Evolutionary conservation across 2,797 vertebrate genomes (phyloP).

Genomic region (Bovichtus diacanthus): DNA sequence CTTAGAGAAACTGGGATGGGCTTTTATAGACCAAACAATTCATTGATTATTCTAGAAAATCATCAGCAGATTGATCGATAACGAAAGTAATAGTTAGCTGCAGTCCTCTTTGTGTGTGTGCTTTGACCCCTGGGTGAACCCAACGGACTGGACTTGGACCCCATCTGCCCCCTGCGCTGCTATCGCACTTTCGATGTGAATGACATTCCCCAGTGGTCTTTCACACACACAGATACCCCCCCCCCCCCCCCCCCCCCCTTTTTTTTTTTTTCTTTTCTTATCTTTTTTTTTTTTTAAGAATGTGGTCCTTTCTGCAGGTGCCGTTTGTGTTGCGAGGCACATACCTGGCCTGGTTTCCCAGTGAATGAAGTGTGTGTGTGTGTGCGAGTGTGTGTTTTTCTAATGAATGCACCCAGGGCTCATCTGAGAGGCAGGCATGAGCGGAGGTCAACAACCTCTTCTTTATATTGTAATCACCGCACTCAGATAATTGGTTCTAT

Average conservation of each 20-base stretch:
- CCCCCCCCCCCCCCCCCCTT: not conserved
- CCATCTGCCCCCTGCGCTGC: constrained; percentile 49
- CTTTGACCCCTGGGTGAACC: constrained; percentile 43
- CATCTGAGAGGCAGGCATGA: constrained; percentile 48
- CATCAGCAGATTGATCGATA: too few relatives aligned
- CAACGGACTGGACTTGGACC: constrained; percentile 16
- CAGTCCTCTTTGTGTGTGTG: too few relatives aligned
- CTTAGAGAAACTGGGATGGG: too few relatives aligned
- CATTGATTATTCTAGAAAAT: too few relatives aligned
- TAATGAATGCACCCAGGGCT: constrained; percentile 36
- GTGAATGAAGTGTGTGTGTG: constrained; percentile 12
- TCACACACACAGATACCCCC: not conserved
- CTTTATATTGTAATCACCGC: constrained; percentile 70
- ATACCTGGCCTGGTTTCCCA: constrained; percentile 44
- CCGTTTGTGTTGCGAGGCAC: constrained; percentile 36
- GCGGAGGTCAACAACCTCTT: constrained; percentile 72
- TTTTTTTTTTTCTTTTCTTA: too few relatives aligned
- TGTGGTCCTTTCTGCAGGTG: constrained; percentile 68
- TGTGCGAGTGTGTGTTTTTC: constrained; percentile 19
- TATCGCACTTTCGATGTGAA: constrained; percentile 20
- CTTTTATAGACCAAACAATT: too few relatives aligned
- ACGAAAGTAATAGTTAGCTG: too few relatives aligned
- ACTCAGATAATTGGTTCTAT: constrained; percentile 74
- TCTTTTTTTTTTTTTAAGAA: too few relatives aligned
- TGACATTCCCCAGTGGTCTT: constrained; percentile 38